Percentiles rank a stretch among this genome's conserved stretches.
These are phyloP conservation scores for Corydoras sp. DNA, from an alignment of 2,113 vertebrate species.

Conservation along the genomic window DNA sequence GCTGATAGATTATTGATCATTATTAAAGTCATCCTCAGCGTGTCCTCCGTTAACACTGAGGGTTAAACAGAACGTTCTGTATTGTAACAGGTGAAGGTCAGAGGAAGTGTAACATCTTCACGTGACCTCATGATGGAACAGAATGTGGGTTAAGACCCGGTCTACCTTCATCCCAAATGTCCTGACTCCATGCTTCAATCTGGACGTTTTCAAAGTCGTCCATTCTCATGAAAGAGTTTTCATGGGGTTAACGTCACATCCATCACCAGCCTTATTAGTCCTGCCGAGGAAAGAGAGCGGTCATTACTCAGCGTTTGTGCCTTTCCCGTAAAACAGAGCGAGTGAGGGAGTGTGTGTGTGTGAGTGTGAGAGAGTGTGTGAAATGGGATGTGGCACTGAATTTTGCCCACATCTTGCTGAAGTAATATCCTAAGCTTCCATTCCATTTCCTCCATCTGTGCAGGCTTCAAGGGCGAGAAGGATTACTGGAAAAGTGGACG, in stretches of 20 bases:
- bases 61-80: no score
- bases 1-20: no score
- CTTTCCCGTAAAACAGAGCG: background rate
- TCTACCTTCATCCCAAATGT: no score
- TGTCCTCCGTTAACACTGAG: no score
- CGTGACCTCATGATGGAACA: no score
- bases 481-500: slow-evolving; percentile 95
- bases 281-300: background rate
- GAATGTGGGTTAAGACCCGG: no score
- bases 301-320: slow-evolving; percentile 13
- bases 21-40: no score
- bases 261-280: slow-evolving; percentile 19
- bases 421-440: slow-evolving; percentile 15
- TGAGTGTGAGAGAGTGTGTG: slow-evolving; percentile 18
- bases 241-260: slow-evolving; percentile 31
- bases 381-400: background rate
- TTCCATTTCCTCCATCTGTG: slow-evolving; percentile 18
- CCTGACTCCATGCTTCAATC: no score
- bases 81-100: no score
- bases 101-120: no score
- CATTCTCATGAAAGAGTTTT: slow-evolving; percentile 3
- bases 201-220: background rate
- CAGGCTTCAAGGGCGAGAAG: slow-evolving; percentile 97
- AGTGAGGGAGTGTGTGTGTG: slow-evolving; percentile 19
- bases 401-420: slow-evolving; percentile 7